Conservation (phyloP, 1,140 invertebrate genomes). For the Aphidius gifuensis region DNA sequence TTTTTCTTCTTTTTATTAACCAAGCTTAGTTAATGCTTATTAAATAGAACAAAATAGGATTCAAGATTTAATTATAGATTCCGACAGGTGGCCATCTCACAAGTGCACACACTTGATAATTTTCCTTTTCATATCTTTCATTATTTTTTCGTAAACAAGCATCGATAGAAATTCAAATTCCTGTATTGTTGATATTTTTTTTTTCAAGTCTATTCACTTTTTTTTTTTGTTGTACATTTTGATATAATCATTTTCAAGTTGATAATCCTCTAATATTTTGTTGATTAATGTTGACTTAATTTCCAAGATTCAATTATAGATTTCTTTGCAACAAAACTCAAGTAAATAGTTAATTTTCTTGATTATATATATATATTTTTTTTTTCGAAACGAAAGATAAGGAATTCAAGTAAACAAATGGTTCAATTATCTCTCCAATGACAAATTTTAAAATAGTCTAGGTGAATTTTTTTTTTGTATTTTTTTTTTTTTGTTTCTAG, state of each 20-base stretch:
- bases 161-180: too few species aligned
- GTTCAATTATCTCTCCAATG: not conserved
- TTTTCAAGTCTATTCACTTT: too few species aligned
- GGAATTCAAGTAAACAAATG: not conserved
- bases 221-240: too few species aligned
- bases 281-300: slow-evolving; percentile 11
- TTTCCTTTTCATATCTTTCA: not conserved
- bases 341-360: too few species aligned
- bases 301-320: slow-evolving; percentile 40
- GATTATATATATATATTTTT: too few species aligned
- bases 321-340: slow-evolving; percentile 6
- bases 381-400: slow-evolving; percentile 6
- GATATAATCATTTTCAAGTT: too few species aligned
- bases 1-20: too few species aligned
- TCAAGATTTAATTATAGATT: slow-evolving; percentile 30
- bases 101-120: not conserved
- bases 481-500: not conserved
- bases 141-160: too few species aligned
- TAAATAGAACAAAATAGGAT: not conserved
- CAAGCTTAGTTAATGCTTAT: too few species aligned
- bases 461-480: not conserved
- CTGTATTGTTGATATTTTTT: too few species aligned
- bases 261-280: not conserved
- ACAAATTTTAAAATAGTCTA: not conserved
- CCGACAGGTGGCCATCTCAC: slow-evolving; percentile 22